Evolutionary conservation across 2,113 vertebrate genomes (phyloP), one percentile per base, ranked within the genome.

Genomic region (Cairina moschata): DNA sequence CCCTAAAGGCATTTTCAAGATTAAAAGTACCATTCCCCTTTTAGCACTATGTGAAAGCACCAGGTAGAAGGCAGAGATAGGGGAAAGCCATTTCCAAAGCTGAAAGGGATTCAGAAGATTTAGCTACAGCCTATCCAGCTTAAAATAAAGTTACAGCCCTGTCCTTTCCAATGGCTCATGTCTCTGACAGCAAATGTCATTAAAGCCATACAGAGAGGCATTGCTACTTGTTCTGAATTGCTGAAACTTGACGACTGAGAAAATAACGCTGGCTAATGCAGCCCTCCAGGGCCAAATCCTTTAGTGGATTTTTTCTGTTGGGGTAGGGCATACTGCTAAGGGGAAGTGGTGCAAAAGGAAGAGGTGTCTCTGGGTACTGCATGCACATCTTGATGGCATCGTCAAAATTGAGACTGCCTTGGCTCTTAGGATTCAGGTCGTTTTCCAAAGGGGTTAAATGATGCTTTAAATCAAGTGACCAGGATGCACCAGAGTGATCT

Each of bases 61-160:
- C 91, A 94, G 94, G 89, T 92, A 97, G 66, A 91, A 72, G 73
- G 46, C 86, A 94, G 72, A 96, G 77, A 96, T 66, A 93, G 80
- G 69, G 71, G 56, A 96, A 93, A 86, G 63, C 44, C 79, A 95
- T 96, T 97, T 96, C 90, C 62, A 78, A 68, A 96, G 86, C 91
- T 92, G 83, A 95, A 91, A 96, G 83, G 82, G 93, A 95, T 66
- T 96, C 60, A 36, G 23, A 68, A 96, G 91, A 96, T 96, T 98
- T 96, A 97, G 86, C 88, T 75, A 60, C 77, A 89, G n/a, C 88
- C 94, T 75, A 56, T 72, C 75, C 67, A 58, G 80, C 69, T 97
- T 94, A 97, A 96, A 97, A 96, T 94, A 95, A 97, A 97, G 96
- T 96, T 94, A 62, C 90, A 93, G 80, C 91, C 63, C 69, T 95